Base-by-base conservation (phyloP, 1,140 invertebrate species). In the Maniola jurtina region DNA sequence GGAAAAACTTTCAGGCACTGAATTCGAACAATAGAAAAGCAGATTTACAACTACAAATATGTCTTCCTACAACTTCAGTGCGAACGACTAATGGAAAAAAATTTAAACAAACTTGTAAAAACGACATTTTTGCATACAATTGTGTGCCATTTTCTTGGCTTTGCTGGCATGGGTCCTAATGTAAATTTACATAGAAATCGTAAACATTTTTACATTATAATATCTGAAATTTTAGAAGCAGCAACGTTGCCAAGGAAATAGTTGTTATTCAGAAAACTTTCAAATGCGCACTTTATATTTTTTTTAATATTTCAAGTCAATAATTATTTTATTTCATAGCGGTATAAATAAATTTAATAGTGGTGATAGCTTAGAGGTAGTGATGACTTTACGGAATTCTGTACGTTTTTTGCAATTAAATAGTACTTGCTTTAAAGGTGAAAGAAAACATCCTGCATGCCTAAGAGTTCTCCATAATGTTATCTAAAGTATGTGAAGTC, bases 21-120 rank as follows among this genome's bases (percentile, higher is more conserved):
- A 63, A 72, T 71, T 59, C 69, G 64, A 71, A 71, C 70, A 71
- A 71, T 67, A 48, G 57, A 61, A 40, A 63, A 67, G 66, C 66
- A 61, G 61, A 67, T 66, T 71, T 71, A 71, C 55, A 65, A 57
- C 34, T 52, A 52, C 42, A 52, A 52, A 52, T 52, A 52, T 52
- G 8, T 52, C 48, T 25, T 8, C 6, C 5, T 16, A 11, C 7
- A 52, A 52, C 48, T 52, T 52, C 25, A 52, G 13, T 6, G 6
- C 13, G 14, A 14, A 52, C 48, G 15, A 25, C 48, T 52, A 52
- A 52, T 52, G 48, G 48, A 52, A 52, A 25, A 7, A 52, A 16
- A 11, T 52, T 14, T 52, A 52, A 52, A 52, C 2, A n/a, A 70
- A 35, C 45, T 66, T 63, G 50, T 47, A 62, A 56, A 68, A 40